These are phyloP conservation scores for Meta bourneti DNA, from an alignment of 2,888 invertebrate species.

Conservation along the genomic window DNA sequence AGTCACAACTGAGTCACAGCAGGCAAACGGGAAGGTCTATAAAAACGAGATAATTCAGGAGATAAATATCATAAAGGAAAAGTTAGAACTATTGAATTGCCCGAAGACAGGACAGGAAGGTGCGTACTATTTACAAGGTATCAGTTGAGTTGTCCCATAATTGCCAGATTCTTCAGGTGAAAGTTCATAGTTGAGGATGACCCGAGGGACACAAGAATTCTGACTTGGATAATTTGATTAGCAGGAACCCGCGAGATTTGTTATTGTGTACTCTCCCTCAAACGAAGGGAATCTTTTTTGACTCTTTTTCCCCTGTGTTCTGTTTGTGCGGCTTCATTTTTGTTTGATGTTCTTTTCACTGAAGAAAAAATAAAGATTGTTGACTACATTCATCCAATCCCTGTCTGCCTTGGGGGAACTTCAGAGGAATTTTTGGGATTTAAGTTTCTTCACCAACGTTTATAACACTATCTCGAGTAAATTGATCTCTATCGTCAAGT, in stretches of 20 bases:
- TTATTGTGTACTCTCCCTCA: constrained; percentile 35
- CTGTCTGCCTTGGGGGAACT: constrained; percentile 26
- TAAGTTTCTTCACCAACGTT: constrained; percentile 13
- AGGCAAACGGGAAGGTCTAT: no score
- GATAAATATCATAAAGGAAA: no score
- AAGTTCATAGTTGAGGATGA: constrained; percentile 41
- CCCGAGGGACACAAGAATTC: constrained; percentile 40
- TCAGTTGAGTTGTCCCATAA: constrained; percentile 41
- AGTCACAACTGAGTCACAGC: no score
- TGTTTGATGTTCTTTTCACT: constrained; percentile 24
- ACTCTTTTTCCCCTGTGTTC: constrained; percentile 25
- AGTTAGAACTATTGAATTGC: constrained; percentile 2
- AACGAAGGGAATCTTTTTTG: constrained; percentile 37
- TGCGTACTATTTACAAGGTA: constrained; percentile 22
- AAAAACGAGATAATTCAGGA: no score
- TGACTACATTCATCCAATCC: constrained; percentile 33
- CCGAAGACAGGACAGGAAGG: constrained; percentile 6
- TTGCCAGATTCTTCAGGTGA: constrained; percentile 52
- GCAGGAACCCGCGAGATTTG: constrained; percentile 53
- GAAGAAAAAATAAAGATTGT: constrained; percentile 29
- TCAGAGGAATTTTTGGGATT: constrained; percentile 20
- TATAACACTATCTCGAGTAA: constrained; percentile 6
- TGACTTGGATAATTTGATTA: constrained; percentile 52
- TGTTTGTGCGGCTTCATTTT: constrained; percentile 15
- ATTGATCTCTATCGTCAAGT: constrained; percentile 16